These are phyloP conservation scores for Seira sanloemensis DNA, from an alignment of 2,888 invertebrate genomes.

Conservation along the genomic window DNA sequence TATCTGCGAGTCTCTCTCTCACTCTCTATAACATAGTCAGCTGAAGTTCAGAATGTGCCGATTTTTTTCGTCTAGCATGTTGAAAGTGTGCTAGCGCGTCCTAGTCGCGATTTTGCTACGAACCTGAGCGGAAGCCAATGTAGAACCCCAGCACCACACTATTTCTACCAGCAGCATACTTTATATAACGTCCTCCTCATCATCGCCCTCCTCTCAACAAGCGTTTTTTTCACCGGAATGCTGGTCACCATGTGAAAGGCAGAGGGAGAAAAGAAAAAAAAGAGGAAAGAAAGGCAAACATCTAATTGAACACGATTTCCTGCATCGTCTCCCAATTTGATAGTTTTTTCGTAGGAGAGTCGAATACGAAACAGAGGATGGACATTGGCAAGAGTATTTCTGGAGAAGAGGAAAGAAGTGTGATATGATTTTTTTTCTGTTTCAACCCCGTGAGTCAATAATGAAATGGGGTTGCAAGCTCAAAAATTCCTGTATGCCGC, in stretches of 20 bases:
- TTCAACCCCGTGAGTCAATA: neutral
- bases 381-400: neutral
- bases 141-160: slow-evolving; percentile 13
- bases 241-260: neutral
- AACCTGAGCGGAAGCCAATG: slow-evolving; percentile 43
- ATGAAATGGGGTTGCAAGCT: slow-evolving; percentile 5
- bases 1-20: slow-evolving; percentile 12
- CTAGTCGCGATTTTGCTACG: slow-evolving; percentile 63
- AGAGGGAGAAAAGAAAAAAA: neutral
- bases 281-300: neutral
- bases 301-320: neutral
- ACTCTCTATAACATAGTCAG: neutral
- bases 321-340: neutral
- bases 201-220: neutral
- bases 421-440: neutral
- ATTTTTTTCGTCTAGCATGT: too few species aligned
- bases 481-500: slow-evolving; percentile 2
- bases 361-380: neutral
- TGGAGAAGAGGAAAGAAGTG: neutral
- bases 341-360: neutral
- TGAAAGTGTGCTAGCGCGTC: slow-evolving; percentile 14
- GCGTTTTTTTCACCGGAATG: neutral
- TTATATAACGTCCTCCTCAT: neutral
- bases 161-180: slow-evolving; percentile 29
- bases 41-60: slow-evolving; percentile 4